Evolutionary conservation across 2,888 invertebrate genomes (phyloP), one percentile per base, ranked within the genome.

Genomic region (Ormyrus nitidulus): DNA sequence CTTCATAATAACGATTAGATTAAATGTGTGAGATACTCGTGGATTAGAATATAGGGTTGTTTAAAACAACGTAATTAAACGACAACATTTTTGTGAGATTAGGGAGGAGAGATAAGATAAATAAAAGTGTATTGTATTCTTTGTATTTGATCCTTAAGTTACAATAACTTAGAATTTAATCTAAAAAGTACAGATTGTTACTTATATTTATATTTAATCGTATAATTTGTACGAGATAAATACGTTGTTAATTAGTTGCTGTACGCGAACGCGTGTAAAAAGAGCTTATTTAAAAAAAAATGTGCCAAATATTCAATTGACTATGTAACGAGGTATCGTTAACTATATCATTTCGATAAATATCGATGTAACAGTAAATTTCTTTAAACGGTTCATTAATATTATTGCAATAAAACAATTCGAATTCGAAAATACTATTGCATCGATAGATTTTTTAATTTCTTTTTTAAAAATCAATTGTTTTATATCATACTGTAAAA

Each of bases 221-320:
- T 84, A 84, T 82, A 79, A 77, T 83, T 84, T 83, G 83, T 82
- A 83, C 83, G 83, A 84, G 66, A 77, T 74, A 71, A 72, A 69
- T 84, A 85, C 82, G 82, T 86, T 86, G 87, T 87, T 86, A 79
- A 87, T 86, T 87, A 86, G 85, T 86, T 85, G 82, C 83, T 85
- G 83, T 84, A 70, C 48, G 66, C 64, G 71, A 65, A 53, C 61
- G 78, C 71, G 54, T 76, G 56, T 79, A 74, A 70, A 71, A 58
- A 70, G 74, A 77, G 77, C 77, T 81, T 77, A 69, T 73, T 77
- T 54, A 75, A 65, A 75, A 9, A 49, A 10, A 71, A 5, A 8
- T 34, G 34, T 34, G 34, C 34, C 34, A 34, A 34, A 34, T 34
- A 34, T 34, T 34, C 34, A 34, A 34, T 34, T 34, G 34, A 34